These are phyloP conservation scores for Drosophila saltans DNA, from an alignment of 1,140 invertebrate species.

Conservation along the genomic window DNA sequence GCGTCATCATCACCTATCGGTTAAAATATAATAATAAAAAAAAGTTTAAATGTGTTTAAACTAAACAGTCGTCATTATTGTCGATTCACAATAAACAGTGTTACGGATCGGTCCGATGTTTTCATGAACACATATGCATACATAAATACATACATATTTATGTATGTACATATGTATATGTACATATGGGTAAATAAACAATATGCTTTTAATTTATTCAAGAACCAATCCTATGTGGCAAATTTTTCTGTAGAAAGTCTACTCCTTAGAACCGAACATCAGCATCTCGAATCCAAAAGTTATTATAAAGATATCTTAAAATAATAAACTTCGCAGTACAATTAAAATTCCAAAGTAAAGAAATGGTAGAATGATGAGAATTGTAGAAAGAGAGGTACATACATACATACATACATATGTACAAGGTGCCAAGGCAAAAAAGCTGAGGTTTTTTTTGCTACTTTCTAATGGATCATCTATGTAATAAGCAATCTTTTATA, in stretches of 20 bases:
- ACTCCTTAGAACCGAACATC: no score
- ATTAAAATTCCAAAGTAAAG: conserved; percentile 8
- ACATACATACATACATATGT: neutral
- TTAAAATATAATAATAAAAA: no score
- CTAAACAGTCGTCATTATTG: no score
- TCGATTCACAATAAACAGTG: no score
- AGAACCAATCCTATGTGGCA: no score
- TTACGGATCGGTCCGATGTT: no score
- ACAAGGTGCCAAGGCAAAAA: conserved; percentile 4
- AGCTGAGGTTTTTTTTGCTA: neutral
- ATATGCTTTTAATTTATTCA: no score
- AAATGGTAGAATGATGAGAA: neutral
- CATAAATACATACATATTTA: neutral
- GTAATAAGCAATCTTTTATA: neutral
- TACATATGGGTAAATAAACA: neutral
- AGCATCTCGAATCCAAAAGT: neutral
- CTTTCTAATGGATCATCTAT: conserved; percentile 6
- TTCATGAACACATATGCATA: no score
- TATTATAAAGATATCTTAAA: neutral
- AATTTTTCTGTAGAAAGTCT: no score
- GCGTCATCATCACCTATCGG: no score
- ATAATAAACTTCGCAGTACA: conserved; percentile 1
- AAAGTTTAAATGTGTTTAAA: no score
- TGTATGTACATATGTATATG: neutral
- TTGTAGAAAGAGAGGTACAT: neutral